phyloP scores from a whole-genome alignment of 2,113 vertebrate species.

The Poecile atricapillus region DNA sequence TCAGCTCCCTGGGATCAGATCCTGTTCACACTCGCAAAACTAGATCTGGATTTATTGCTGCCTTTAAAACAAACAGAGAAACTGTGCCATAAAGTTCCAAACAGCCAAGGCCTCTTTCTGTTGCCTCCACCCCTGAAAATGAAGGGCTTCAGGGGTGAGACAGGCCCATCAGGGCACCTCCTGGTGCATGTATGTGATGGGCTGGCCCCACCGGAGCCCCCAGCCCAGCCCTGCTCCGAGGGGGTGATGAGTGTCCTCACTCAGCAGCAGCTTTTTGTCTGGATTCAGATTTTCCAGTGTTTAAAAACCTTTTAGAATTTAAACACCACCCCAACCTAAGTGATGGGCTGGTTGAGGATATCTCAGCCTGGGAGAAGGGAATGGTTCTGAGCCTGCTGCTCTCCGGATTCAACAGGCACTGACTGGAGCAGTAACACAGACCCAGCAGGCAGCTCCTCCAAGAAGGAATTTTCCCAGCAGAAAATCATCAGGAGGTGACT shows the following conservation, averaged over 20 bases:
- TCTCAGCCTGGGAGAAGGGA: background rate
- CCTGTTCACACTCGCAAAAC: background rate
- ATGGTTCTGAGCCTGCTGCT: rapidly evolving
- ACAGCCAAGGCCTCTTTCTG: background rate
- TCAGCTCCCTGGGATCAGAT: background rate
- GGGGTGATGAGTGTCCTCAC: rapidly evolving
- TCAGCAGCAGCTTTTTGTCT: background rate
- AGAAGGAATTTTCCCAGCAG: background rate
- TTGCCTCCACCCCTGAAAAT: background rate
- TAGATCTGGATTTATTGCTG: background rate
- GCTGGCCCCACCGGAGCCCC: background rate
- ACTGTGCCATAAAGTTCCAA: rapidly evolving
- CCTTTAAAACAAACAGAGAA: background rate
- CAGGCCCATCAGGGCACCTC: background rate
- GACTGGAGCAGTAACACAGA: background rate
- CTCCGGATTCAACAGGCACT: rapidly evolving
- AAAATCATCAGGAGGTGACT: constrained; percentile 22
- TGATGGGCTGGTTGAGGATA: background rate
- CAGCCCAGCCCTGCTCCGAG: rapidly evolving
- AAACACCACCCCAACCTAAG: background rate
- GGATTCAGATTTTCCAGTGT: background rate
- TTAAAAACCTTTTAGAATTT: background rate
- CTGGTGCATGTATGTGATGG: rapidly evolving
- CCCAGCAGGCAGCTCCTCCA: background rate
- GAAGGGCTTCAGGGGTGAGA: background rate